phyloP scores from a whole-genome alignment of 2,888 invertebrate genomes.

The Uropetala carovei region DNA sequence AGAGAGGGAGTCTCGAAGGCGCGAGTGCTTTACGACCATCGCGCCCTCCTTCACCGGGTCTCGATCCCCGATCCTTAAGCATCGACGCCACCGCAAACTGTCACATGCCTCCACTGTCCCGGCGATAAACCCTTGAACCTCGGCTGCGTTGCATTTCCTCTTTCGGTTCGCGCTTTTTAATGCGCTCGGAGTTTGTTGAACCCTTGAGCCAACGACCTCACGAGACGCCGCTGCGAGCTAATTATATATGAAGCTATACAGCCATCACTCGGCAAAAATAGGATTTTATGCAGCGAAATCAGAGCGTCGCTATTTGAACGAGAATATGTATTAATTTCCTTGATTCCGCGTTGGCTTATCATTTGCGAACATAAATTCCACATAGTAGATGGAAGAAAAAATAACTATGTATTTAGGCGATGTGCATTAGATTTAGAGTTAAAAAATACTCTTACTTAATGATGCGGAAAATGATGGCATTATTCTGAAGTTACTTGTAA shows the following conservation, averaged over 20 bases:
- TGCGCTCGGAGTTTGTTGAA: not conserved
- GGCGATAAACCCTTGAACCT: slow-evolving; percentile 27
- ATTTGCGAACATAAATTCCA: no score
- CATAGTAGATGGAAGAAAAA: no score
- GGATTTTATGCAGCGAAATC: no score
- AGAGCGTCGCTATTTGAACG: no score
- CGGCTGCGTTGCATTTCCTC: not conserved
- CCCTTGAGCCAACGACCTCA: not conserved
- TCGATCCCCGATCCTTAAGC: slow-evolving; percentile 13
- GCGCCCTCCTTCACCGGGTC: not conserved
- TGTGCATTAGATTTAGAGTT: no score
- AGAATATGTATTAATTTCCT: no score
- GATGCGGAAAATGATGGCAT: no score
- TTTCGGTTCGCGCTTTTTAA: not conserved
- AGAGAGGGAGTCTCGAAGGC: not conserved
- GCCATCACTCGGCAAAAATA: not conserved
- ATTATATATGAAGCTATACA: not conserved
- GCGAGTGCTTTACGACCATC: slow-evolving; percentile 16
- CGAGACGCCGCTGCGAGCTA: not conserved
- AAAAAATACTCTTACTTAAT: no score
- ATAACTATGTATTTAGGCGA: no score
- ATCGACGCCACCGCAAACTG: slow-evolving; percentile 25
- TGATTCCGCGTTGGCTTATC: no score
- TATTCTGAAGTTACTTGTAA: no score
- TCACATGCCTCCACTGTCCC: not conserved